Conservation (phyloP, 2,113 vertebrate species). For the Strix aluco region DNA sequence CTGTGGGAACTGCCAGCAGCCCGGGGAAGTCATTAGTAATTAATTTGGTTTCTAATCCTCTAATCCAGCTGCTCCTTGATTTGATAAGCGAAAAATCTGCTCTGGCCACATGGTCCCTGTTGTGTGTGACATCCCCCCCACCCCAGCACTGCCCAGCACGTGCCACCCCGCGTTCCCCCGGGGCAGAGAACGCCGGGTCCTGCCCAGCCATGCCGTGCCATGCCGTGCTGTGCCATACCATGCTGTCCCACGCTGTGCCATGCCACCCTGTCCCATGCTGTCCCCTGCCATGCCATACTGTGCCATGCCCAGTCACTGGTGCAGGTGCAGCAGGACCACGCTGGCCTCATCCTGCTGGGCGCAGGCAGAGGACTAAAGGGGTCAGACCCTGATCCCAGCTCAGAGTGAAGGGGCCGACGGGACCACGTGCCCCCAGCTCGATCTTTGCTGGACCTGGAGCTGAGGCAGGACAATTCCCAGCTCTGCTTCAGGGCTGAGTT, state of each 20-base stretch:
- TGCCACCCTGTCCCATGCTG: too few species aligned
- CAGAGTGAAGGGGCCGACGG: accelerated
- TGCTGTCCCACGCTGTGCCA: accelerated
- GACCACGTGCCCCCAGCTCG: accelerated
- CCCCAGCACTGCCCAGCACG: background rate
- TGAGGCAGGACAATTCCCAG: background rate
- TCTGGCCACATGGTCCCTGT: slow-evolving; percentile 31
- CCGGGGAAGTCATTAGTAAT: slow-evolving; percentile 55
- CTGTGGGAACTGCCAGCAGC: background rate
- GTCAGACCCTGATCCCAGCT: background rate
- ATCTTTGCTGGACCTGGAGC: background rate
- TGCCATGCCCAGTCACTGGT: background rate
- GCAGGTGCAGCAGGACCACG: background rate
- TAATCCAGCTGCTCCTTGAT: slow-evolving; percentile 64
- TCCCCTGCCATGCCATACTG: background rate
- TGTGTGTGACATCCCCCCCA: background rate
- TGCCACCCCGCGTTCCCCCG: background rate
- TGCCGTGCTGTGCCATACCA: too few species aligned
- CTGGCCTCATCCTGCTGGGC: background rate
- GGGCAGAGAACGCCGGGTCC: background rate
- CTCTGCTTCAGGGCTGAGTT: background rate
- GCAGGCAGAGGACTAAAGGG: background rate
- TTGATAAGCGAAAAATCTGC: slow-evolving; percentile 61
- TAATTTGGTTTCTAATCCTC: slow-evolving; percentile 68
- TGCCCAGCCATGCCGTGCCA: background rate